Conservation (phyloP, 2,113 vertebrate genomes). For the Pygoscelis antarcticus region DNA sequence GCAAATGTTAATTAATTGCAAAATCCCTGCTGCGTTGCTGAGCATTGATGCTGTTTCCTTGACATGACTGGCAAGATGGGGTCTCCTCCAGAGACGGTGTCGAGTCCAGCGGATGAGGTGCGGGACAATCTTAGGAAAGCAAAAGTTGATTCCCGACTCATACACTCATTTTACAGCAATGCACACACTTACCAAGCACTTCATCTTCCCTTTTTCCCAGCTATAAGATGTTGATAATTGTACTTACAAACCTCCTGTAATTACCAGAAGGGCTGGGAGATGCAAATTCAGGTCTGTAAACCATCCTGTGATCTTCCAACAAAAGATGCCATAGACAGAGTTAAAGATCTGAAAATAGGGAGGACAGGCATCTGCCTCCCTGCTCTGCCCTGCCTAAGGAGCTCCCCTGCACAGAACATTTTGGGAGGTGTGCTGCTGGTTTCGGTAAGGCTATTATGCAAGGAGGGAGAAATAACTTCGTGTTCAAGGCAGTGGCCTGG, state of each 20-base stretch:
- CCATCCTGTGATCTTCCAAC: not conserved
- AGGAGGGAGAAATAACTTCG: not conserved
- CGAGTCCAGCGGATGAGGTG: accelerated
- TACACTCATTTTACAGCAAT: not conserved
- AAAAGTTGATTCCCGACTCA: not conserved
- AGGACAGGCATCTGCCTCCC: not conserved
- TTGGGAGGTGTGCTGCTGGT: not conserved
- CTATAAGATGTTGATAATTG: not conserved
- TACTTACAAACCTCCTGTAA: not conserved
- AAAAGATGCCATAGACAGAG: not conserved
- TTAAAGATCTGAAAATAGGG: not conserved
- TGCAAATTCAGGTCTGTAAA: not conserved
- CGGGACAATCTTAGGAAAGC: not conserved
- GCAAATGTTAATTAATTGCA: not conserved
- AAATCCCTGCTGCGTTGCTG: not conserved
- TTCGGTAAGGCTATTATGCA: not conserved
- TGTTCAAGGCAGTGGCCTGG: not conserved
- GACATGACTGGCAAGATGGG: not conserved
- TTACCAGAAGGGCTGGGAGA: not conserved
- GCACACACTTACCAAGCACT: not conserved
- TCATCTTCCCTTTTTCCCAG: not conserved
- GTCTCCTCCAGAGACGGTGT: not conserved
- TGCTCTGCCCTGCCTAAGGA: not conserved
- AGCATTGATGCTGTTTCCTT: not conserved
- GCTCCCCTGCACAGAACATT: not conserved